Evolutionary conservation across 2,113 vertebrate genomes (phyloP).

Genomic region (Scortum barcoo): DNA sequence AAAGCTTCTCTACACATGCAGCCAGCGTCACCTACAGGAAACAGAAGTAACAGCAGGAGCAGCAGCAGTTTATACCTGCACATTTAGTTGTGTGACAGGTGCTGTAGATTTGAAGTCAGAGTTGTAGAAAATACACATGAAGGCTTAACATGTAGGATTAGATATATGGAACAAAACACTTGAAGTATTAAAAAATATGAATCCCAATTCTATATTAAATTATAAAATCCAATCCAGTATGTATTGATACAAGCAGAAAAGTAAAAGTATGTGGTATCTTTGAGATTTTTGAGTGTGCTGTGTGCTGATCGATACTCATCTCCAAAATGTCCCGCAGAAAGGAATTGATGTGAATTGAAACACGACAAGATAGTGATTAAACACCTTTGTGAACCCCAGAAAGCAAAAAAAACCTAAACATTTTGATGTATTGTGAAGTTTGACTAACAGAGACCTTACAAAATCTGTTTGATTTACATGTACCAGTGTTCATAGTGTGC

Average conservation of each 20-base stretch:
- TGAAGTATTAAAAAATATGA: too few species aligned
- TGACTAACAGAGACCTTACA: neutral
- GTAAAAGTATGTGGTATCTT: neutral
- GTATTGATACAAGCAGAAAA: neutral
- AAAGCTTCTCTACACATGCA: neutral
- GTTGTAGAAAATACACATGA: neutral
- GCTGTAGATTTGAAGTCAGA: neutral
- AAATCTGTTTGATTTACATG: neutral
- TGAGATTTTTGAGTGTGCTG: neutral
- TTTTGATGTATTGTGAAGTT: neutral
- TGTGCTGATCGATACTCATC: neutral
- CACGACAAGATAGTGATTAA: neutral
- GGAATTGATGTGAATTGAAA: neutral
- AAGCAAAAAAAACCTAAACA: neutral
- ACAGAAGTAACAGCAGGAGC: neutral
- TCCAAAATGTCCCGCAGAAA: neutral
- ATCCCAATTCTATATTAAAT: neutral
- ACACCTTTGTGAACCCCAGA: neutral
- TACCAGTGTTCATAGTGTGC: neutral
- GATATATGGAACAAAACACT: neutral
- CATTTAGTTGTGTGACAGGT: neutral
- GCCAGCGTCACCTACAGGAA: neutral
- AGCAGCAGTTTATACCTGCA: neutral
- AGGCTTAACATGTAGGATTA: neutral
- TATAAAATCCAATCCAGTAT: too few species aligned